These are phyloP conservation scores for Diplosoma virens DNA, from an alignment of 23 tunicate species.

Conservation along the genomic window DNA sequence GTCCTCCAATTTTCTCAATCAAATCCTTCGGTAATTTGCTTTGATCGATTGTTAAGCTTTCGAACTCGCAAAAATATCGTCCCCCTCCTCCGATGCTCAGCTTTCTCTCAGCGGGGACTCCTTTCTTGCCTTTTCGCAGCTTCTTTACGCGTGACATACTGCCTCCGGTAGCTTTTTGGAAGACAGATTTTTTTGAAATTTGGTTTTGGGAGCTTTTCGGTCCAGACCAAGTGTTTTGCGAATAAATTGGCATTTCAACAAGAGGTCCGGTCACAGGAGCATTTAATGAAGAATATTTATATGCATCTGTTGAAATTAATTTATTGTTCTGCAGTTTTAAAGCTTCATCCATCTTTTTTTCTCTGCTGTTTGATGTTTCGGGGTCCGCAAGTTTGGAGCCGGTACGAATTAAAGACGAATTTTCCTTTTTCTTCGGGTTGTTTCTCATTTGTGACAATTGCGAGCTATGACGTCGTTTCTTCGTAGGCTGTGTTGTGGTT, in stretches of 20 bases:
- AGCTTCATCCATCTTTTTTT: background rate
- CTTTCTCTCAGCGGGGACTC: conserved; percentile 1
- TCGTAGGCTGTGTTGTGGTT: background rate
- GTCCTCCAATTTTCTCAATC: conserved; percentile 58
- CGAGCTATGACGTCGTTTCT: too few relatives aligned
- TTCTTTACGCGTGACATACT: background rate
- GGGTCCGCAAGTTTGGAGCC: too few relatives aligned
- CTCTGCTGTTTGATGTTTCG: background rate
- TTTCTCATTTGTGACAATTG: background rate
- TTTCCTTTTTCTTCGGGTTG: too few relatives aligned
- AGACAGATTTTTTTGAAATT: background rate
- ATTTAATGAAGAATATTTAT: conserved; percentile 31
- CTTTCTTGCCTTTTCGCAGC: background rate
- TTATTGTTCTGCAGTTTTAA: background rate
- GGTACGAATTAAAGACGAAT: too few relatives aligned
- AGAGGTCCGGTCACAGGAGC: conserved; percentile 43
- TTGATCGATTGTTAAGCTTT: conserved; percentile 46
- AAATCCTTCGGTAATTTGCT: conserved; percentile 55
- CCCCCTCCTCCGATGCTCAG: conserved; percentile 70
- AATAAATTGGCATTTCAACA: conserved; percentile 65
- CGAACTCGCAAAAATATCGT: conserved; percentile 52
- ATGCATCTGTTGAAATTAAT: background rate
- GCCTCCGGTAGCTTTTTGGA: background rate
- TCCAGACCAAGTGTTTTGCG: conserved; percentile 69
- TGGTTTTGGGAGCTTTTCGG: conserved; percentile 7